These are phyloP conservation scores for Climacteris rufus DNA, from an alignment of 2,113 vertebrate species.

Conservation along the genomic window DNA sequence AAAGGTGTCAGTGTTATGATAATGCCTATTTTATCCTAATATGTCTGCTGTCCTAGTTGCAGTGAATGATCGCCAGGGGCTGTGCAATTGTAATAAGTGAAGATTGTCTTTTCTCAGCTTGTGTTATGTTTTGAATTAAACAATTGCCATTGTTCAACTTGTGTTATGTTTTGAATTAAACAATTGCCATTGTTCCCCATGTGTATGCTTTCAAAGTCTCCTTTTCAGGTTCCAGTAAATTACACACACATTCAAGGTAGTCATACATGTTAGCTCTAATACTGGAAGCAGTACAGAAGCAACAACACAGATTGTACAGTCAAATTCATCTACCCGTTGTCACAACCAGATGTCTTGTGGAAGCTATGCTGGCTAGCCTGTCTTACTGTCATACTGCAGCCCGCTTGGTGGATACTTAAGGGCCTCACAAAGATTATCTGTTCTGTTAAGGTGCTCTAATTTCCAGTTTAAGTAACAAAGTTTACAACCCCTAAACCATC, in stretches of 20 bases:
- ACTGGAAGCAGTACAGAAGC: neutral
- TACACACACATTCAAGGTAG: neutral
- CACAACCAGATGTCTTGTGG: neutral
- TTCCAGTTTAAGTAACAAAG: neutral
- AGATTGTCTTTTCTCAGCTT: neutral
- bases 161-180: neutral
- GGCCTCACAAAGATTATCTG: neutral
- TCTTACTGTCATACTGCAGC: neutral
- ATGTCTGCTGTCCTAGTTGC: neutral
- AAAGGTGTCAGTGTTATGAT: neutral
- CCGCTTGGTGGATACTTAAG: neutral
- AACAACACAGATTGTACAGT: neutral
- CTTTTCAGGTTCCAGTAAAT: neutral
- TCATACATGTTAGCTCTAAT: neutral
- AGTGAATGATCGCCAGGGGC: neutral
- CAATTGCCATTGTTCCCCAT: neutral
- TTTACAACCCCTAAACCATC: neutral
- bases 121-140: neutral
- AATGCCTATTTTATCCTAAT: neutral
- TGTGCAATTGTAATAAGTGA: neutral
- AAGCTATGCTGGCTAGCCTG: neutral
- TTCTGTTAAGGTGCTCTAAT: neutral
- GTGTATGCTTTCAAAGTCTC: neutral
- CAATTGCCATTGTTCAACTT: neutral
- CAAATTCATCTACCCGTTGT: neutral